Evolutionary conservation across 53 echinoderm and acorn worm genomes (phyloP), one percentile per base, ranked within the genome.

Genomic region (Apostichopus leukothele): DNA sequence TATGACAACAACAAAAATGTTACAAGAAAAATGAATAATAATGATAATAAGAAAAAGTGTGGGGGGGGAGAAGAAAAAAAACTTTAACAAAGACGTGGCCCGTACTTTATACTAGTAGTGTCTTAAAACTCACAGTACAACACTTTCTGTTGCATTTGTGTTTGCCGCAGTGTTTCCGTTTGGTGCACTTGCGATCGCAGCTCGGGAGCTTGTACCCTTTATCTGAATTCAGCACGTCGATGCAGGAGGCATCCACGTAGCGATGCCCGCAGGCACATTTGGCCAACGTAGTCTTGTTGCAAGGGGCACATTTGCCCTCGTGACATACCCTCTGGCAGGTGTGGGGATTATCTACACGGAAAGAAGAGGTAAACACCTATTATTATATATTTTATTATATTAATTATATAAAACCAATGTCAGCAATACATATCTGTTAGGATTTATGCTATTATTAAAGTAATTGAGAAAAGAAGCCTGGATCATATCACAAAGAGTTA

Each of bases 231-330:
- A 89, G 23, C 22, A 96, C 76, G 8, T 93, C 92, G 6, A 80
- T 90, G 86, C 96, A 96, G 53, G 89, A 85, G 27, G 93, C 88
- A 84, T 99, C 99, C 21, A 95, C 91, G 89, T 90, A 93, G 83
- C 95, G 94, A 78, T 96, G 90, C 26, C 96, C 99, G 75, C 99
- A 99, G 25, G 94, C 96, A 75, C 99, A 99, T 51, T 91, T 94
- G 50, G 93, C 83, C 83, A 86, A 91, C 60, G 96, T 91, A 60
- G 88, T 92, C 79, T 90, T 76, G 16, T 90, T 75, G 73, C 99
- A 99, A 3, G 92, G 88, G 13, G 83, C 88, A 71, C 99, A 99
- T 0, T 91, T 79, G 9, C 94, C 96, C 52, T 92, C 92, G 18
- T 99, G 99, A 55, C 99, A 99, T 0, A 83, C 74, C 66, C 84